Base-by-base conservation (phyloP, 2,113 vertebrate species). In the Melozone crissalis region DNA sequence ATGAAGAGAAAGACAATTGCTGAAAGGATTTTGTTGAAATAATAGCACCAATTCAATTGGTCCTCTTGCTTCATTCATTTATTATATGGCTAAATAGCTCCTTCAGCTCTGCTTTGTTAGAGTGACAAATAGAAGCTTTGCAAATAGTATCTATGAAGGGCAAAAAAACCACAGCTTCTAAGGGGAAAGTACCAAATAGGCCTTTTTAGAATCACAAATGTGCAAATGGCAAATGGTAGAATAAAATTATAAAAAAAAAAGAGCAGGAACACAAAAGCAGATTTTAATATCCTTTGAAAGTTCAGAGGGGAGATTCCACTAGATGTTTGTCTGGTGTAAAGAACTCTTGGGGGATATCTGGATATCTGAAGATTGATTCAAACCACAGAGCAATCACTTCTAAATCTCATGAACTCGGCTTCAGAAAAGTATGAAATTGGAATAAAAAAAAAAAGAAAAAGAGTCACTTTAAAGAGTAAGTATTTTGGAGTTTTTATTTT, bases 21-120 rank as follows among this genome's bases (percentile, higher is more conserved):
- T 84, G 49, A 84, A 93, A 89, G 68, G 62, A 76, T 84, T 94
- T 91, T 79, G 69, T 94, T 95, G 79, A 92, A 96, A 96, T 92
- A 96, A 85, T 80, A 93, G 93, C 82, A 90, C 59, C 69, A 66
- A 51, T 91, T 87, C 78, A 96, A 90, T 83, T 55, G 35, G 80
- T 93, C 84, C 67, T 94, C 73, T 93, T 90, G 65, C 54, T 94
- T 95, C 54, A 55, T 94, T 95, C 95, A 81, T 84, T 94, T 96
- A 96, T 71, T 93, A 87, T 80, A 69, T 37, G 43, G 90, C 71
- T 95, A 95, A 95, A 97, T 91, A 89, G 91, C 30, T 96, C 77
- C 37, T 93, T 95, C 95, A 84, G 88, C 61, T 93, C 31, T 89
- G 92, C 79, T 95, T 93, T 96, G 69, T 84, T 75, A 63, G 58